These are phyloP conservation scores for Oceanodroma leucorhoa DNA, from an alignment of 2,797 vertebrate genomes.

Conservation along the genomic window DNA sequence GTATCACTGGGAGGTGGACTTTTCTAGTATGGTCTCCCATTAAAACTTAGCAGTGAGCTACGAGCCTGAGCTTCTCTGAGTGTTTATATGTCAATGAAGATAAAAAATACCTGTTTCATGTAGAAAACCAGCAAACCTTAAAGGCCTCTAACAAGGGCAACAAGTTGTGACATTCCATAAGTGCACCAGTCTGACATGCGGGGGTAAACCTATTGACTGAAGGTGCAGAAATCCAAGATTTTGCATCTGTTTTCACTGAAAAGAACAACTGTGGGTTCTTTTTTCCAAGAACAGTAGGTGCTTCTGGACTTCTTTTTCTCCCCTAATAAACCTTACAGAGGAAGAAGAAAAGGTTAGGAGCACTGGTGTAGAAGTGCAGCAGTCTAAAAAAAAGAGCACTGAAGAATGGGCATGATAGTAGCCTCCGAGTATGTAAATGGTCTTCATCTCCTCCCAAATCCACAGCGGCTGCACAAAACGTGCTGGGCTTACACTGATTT, in stretches of 20 bases:
- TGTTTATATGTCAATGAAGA: background rate
- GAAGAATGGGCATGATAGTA: background rate
- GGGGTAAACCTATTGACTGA: background rate
- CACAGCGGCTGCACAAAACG: background rate
- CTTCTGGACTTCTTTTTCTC: background rate
- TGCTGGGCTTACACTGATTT: background rate
- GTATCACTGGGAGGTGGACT: background rate
- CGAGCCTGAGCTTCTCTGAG: background rate
- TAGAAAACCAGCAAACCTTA: background rate
- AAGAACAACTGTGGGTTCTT: background rate
- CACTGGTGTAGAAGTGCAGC: background rate
- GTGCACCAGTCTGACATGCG: rapidly evolving
- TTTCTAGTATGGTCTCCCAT: background rate
- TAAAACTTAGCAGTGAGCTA: background rate
- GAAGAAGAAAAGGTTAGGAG: background rate
- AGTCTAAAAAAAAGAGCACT: background rate
- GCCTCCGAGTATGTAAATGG: background rate
- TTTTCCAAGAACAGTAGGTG: background rate
- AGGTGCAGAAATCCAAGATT: background rate
- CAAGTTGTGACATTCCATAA: background rate
- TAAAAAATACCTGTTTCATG: background rate
- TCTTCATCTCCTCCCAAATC: background rate
- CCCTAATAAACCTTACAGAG: background rate
- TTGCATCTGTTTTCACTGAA: background rate
- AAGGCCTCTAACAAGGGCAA: background rate